Base-by-base conservation (phyloP, 2,888 invertebrate species). In the Embidobia sp. region DNA sequence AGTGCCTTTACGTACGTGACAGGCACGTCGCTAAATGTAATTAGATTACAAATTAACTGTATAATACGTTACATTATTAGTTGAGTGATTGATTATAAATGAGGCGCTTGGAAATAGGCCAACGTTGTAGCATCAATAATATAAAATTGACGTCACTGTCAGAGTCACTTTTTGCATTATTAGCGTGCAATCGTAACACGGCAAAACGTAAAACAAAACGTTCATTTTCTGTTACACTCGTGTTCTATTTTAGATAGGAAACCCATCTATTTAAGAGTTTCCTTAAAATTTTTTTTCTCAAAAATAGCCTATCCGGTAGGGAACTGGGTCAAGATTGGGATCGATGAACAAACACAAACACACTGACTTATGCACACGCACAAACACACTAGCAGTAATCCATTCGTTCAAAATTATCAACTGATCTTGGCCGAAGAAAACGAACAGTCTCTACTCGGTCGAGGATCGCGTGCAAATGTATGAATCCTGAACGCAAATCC, bases 401-500 rank as follows among this genome's bases (percentile, higher is more conserved):
- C 51, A 48, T 40, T 74, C 53, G 44, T 61, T 74, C 29, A 18
- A 51, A 51, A 66, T 64, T 73, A 64, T 64, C 64, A 66, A 57
- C 51, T 66, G 74, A 53, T 74, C 74, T 59, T 53, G 51, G 57
- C 79, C 63, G 46, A 64, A 67, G 53, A 66, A 75, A 77, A 77
- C 53, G 77, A 77, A 79, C 77, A 79, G 76, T 61, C 72, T 70
- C 61, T 59, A 40, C 40, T 42, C 51, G 19, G 31, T 67, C 13
- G 16, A 18, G 35, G 7, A 59, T 72, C 49, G 26, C 44, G 33
- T 61, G 72, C 57, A 74, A 81, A 81, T 81, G 79, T 81, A 81
- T 81, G 77, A 78, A 79, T 74, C 33, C 79, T 53, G 69, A 80
- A 77, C 77, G 78, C 76, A 79, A 79, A 76, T 77, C 77, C 77